Base-by-base conservation (phyloP, 1,140 invertebrate species). In the Listronotus oregonensis region DNA sequence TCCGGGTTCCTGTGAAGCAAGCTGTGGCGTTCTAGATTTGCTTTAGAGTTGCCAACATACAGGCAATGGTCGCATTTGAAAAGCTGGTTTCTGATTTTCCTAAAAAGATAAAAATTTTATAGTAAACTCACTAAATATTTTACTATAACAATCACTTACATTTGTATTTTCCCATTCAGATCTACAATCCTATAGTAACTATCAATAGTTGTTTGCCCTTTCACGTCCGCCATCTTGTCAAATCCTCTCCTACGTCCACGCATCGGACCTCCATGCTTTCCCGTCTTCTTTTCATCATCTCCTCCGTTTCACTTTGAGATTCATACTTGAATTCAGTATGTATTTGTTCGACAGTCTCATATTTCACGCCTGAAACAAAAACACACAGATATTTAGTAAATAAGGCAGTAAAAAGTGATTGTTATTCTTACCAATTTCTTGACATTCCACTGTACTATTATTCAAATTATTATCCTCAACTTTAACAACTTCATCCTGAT, bases 51-150 rank as follows among this genome's bases (percentile, higher is more conserved):
- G 0, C 44, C 63, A 10, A 58, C 55, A 51, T 65, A 65, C 0
- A 65, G 55, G 27, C 63, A 65, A 6, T 58, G 15, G 8, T 49
- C 34, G 14, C 63, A 65, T 50, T 56, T 51, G 18, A 50, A 65
- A 6, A 58, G 1, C 27, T 50, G 31, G 12, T 37, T 64, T 42
- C 15, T 31, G 11, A 21, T 3, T 44, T 12, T 12, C 11, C 57
- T 59, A 15, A 47, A 49, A 59, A 37, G 8, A 37, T 12, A 27
- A 5, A 27, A 27, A 5, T 27, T 27, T 27, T 27, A 27, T 27
- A 27, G 5, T 27, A 27, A 27, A 27, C 5, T 5, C 21, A 1
- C 21, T 27, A 5, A 27, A 27, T 3, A 27, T 5, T 3, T 3
- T 27, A 27, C 21, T 27, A 27, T 27, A 27, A 27, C 21, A 27